Evolutionary conservation across 2,113 vertebrate species (phyloP).

Genomic region (Symphodus melops): DNA sequence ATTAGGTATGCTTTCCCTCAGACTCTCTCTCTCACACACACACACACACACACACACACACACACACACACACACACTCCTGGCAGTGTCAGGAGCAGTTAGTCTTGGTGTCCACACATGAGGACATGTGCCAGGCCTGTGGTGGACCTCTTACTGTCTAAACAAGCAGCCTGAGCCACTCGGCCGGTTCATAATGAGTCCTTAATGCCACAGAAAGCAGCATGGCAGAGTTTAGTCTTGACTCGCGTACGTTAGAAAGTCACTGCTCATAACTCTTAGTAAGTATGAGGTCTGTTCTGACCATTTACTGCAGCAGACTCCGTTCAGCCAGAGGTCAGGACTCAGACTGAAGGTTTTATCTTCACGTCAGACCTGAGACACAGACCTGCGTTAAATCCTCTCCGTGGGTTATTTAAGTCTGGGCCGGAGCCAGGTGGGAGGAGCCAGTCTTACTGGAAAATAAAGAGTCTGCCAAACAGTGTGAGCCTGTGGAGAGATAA

Average conservation of each 20-base stretch:
- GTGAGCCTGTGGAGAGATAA: constrained; percentile 29
- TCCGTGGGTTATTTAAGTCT: constrained; percentile 45
- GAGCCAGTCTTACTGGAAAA: constrained; percentile 39
- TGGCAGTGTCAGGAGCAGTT: constrained; percentile 71
- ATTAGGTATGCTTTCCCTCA: constrained; percentile 66
- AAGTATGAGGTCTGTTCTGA: constrained; percentile 46
- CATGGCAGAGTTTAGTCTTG: constrained; percentile 40
- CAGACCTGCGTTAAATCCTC: constrained; percentile 32
- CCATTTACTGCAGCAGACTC: constrained; percentile 34
- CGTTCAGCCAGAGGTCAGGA: constrained; percentile 63
- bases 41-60: too few relatives aligned
- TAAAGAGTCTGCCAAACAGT: constrained; percentile 29
- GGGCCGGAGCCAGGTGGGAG: constrained; percentile 31
- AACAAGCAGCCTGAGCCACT: constrained; percentile 56
- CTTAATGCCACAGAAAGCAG: constrained; percentile 41
- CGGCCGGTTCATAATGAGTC: constrained; percentile 49
- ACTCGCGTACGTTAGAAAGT: constrained; percentile 18
- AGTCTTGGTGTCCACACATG: constrained; percentile 67
- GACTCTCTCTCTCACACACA: too few relatives aligned
- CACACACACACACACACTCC: constrained; percentile 22
- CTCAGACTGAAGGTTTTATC: constrained; percentile 40
- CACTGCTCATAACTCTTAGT: constrained; percentile 59
- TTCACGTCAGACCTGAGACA: constrained; percentile 37
- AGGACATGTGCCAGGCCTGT: constrained; percentile 58
- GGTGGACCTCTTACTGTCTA: constrained; percentile 66